Base-by-base conservation (phyloP, 2,888 invertebrate species). In the Muscina levida region DNA sequence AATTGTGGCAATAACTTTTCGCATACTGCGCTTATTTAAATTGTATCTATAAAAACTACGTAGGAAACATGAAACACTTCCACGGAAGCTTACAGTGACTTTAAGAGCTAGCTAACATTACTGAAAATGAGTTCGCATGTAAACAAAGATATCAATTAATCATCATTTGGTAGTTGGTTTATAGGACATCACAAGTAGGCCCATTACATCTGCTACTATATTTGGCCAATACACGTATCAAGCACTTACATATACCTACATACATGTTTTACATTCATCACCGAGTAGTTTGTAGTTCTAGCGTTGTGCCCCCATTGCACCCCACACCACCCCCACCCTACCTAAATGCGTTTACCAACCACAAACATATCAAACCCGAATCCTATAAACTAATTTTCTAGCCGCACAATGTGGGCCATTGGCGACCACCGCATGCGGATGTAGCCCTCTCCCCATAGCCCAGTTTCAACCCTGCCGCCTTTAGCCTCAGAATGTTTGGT, bases 381-480 rank as follows among this genome's bases (percentile, higher is more conserved):
- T 67, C 26, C 51, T 66, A 53, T 80, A 68, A 66, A 77, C 76
- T 77, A 77, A 77, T 80, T 80, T 77, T 48, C 70, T 66, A 72
- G 4, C 59, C 44, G 46, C 46, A 48, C 44, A 59, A 39, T 46
- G 17, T 73, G 76, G 76, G 71, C 51, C 80, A 81, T 81, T 77
- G 77, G 77, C 77, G 77, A 77, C 77, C 80, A 81, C 77, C 19
- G 19, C 17, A 62, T 51, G 19, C 39, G 37, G 0, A 37, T 48
- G 17, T 31, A 24, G 42, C 24, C 24, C 42, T 42, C 42, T 13
- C 11, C 19, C 6, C 22, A 6, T 31, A 3, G 15, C 31, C 31
- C 46, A 15, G 42, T 11, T 66, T 26, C 46, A n/a, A 26, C 26
- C 42, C 37, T 68, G 31, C 4, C 19, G 17, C 53, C 53, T 39